phyloP scores from a whole-genome alignment of 2,113 vertebrate species.

The Collichthys lucidus region DNA sequence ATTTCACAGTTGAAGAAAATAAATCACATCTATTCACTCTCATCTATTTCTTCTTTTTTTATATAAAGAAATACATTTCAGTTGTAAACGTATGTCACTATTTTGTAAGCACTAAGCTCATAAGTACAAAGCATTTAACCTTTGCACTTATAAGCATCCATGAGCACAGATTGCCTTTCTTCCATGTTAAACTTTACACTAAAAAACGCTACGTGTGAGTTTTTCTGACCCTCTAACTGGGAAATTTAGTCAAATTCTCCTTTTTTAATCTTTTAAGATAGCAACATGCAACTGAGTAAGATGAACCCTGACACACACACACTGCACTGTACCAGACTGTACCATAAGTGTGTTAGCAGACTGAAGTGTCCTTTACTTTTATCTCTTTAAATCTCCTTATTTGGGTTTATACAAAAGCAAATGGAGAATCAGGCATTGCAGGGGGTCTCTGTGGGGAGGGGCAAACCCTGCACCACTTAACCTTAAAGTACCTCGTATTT shows the following conservation, averaged over 20 bases:
- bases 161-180: background rate
- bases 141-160: background rate
- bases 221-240: background rate
- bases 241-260: background rate
- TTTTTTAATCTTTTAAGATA: slow-evolving; percentile 15
- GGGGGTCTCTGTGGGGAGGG: slow-evolving; percentile 36
- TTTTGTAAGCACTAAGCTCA: background rate
- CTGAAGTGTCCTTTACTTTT: slow-evolving; percentile 75
- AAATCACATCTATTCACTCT: background rate
- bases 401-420: slow-evolving; percentile 79
- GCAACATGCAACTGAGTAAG: background rate
- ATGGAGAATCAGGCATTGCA: slow-evolving; percentile 53
- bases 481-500: slow-evolving; percentile 78
- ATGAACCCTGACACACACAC: slow-evolving; percentile 8
- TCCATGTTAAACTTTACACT: background rate
- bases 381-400: slow-evolving; percentile 83
- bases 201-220: background rate
- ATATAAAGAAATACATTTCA: background rate
- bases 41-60: background rate
- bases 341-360: slow-evolving; percentile 70
- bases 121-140: background rate
- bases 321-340: slow-evolving; percentile 54
- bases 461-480: slow-evolving; percentile 56
- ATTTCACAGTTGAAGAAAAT: background rate
- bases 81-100: too few species aligned